phyloP scores from a whole-genome alignment of 2,888 invertebrate genomes.

The Metalampra italica region DNA sequence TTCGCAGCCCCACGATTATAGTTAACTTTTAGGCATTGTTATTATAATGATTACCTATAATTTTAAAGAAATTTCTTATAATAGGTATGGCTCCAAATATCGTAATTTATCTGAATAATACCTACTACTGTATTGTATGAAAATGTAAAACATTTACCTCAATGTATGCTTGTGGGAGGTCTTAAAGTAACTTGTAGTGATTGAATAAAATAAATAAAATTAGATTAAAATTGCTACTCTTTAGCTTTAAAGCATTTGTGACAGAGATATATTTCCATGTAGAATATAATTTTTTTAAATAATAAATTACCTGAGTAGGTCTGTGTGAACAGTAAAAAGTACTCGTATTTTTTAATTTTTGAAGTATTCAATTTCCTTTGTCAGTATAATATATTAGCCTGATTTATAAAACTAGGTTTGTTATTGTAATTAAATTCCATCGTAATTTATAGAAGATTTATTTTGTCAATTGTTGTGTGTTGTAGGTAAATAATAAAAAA shows the following conservation, averaged over 20 bases:
- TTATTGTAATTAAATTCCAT: no score
- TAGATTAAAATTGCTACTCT: constrained; percentile 26
- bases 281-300: constrained; percentile 6
- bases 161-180: constrained; percentile 29
- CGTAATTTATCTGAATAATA: background rate
- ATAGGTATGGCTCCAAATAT: constrained; percentile 1
- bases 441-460: no score
- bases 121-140: background rate
- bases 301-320: no score
- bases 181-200: constrained; percentile 24
- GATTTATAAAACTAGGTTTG: no score
- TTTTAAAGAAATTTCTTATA: constrained; percentile 1
- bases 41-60: constrained; percentile 1
- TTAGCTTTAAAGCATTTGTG: constrained; percentile 32
- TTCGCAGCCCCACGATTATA: background rate
- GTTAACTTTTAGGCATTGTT: constrained; percentile 6
- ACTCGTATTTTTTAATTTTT: no score
- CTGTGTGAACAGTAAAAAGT: no score
- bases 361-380: no score
- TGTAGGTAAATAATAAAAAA: no score
- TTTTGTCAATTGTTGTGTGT: no score
- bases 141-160: constrained; percentile 6
- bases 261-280: constrained; percentile 8
- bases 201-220: constrained; percentile 19
- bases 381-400: no score